Base-by-base conservation (phyloP, 2,113 vertebrate genomes). In the Typhlomys cinereus region DNA sequence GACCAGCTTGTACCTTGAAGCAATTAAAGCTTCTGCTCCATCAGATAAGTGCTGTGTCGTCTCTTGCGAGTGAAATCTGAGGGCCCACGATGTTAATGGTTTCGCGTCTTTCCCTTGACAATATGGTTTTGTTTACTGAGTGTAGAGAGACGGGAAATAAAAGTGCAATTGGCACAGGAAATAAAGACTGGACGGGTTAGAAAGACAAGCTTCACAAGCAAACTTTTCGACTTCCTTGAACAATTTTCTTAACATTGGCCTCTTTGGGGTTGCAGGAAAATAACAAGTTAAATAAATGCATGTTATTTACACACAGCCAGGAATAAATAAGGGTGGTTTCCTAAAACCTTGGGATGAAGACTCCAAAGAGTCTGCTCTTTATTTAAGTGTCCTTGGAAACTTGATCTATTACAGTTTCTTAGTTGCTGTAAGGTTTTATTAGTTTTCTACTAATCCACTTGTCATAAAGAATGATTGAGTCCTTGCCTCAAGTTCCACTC, bases 31-130 rank as follows among this genome's bases (percentile, higher is more conserved):
- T 95, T 94, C 97, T 82, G 0, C 71, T 98, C 93, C 96, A 92
- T 95, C 95, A 96, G 96, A 93, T 98, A 98, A 98, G 98, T 98
- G 98, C 98, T 98, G 96, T 97, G 94, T 95, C 34, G 94, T 83
- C 95, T 98, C 96, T 93, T 95, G 89, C 78, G 95, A 97, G 97
- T 92, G 91, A 96, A 96, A 97, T 97, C 88, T 88, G 93, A 94
- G 64, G 95, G 94, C 96, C 98, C 90, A 83, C 79, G 48, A 96
- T 76, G 88, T 96, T 98, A 98, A 98, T 98, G 98, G 98, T 95
- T 96, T 97, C 97, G 94, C 85, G 61, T 95, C 96, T 97, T 94
- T 98, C 98, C 98, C 98, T 95, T 97, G 98, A 96, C 94, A 90
- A 97, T 97, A 97, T 78, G 6, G 94, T 96, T 89, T 87, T 95